These are phyloP conservation scores for Drosophila anomalipes DNA, from an alignment of 2,888 invertebrate species.

Conservation along the genomic window DNA sequence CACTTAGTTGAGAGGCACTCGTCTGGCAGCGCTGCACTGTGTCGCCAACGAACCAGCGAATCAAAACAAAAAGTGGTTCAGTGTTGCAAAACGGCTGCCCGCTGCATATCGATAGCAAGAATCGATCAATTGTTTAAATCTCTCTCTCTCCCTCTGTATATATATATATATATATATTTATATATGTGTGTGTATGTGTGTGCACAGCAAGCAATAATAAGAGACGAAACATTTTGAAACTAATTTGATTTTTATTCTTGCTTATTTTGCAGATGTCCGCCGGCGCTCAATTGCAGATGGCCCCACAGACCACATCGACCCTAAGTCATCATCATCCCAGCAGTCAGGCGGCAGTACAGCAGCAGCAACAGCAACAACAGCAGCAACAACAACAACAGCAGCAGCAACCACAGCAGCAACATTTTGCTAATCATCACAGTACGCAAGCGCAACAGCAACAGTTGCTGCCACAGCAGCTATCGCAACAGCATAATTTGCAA, in stretches of 20 bases:
- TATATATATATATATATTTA: neutral
- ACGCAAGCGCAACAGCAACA: slow-evolving; percentile 69
- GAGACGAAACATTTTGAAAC: neutral
- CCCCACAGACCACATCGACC: slow-evolving; percentile 93
- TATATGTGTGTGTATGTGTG: neutral
- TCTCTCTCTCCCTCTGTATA: neutral
- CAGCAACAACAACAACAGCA: slow-evolving; percentile 69
- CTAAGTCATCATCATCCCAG: slow-evolving; percentile 84
- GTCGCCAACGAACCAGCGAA: slow-evolving; percentile 56
- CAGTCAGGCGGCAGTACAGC: slow-evolving; percentile 68
- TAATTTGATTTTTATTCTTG: slow-evolving; percentile 21
- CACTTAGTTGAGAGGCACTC: slow-evolving; percentile 50
- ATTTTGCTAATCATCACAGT: slow-evolving; percentile 71
- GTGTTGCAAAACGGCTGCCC: slow-evolving; percentile 45
- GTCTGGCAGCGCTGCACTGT: slow-evolving; percentile 49
- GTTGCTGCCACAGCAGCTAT: slow-evolving; percentile 49
- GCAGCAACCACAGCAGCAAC: slow-evolving; percentile 62
- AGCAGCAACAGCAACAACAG: slow-evolving; percentile 66
- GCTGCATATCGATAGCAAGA: slow-evolving; percentile 36
- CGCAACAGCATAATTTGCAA: slow-evolving; percentile 65
- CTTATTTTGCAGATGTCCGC: slow-evolving; percentile 92
- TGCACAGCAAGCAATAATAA: neutral
- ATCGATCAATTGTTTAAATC: slow-evolving; percentile 22
- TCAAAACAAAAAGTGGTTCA: slow-evolving; percentile 68
- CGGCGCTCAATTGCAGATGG: slow-evolving; percentile 98